Conservation (phyloP, 2,888 invertebrate species). For the Nymphalis polychloros region DNA sequence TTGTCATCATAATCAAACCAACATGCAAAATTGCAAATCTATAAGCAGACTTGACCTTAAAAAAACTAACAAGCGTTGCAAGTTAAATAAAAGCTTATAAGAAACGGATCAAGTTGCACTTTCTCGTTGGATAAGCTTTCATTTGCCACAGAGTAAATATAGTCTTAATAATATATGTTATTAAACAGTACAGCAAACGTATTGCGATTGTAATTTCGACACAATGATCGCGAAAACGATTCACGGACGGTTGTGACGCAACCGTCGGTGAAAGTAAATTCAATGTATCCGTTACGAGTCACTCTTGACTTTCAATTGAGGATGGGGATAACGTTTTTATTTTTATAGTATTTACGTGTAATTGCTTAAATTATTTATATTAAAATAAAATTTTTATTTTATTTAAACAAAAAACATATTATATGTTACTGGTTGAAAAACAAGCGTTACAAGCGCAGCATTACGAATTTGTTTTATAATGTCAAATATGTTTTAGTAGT, state of each 20-base stretch:
- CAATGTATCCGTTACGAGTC: constrained; percentile 23
- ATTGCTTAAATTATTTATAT: no score
- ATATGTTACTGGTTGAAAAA: no score
- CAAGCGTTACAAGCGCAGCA: no score
- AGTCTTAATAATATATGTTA: neutral
- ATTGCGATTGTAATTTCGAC: constrained; percentile 15
- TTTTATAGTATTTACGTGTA: neutral
- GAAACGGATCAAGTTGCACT: neutral
- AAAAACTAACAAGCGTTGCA: no score
- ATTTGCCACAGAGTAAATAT: neutral
- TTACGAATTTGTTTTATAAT: no score
- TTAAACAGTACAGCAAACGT: constrained; percentile 10
- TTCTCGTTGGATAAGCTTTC: constrained; percentile 1
- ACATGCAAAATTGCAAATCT: no score
- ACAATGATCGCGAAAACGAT: constrained; percentile 31
- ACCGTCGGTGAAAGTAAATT: constrained; percentile 33
- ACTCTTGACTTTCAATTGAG: constrained; percentile 31
- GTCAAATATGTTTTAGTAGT: no score
- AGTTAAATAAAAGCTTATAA: no score
- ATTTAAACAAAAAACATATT: no score
- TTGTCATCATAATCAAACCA: no score
- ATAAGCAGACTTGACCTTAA: no score
- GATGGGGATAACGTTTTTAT: constrained; percentile 3
- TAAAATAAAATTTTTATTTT: no score
- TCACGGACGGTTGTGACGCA: constrained; percentile 28